Evolutionary conservation across 2,888 invertebrate genomes (phyloP), one percentile per base, ranked within the genome.

Genomic region (Hyposoter didymator): DNA sequence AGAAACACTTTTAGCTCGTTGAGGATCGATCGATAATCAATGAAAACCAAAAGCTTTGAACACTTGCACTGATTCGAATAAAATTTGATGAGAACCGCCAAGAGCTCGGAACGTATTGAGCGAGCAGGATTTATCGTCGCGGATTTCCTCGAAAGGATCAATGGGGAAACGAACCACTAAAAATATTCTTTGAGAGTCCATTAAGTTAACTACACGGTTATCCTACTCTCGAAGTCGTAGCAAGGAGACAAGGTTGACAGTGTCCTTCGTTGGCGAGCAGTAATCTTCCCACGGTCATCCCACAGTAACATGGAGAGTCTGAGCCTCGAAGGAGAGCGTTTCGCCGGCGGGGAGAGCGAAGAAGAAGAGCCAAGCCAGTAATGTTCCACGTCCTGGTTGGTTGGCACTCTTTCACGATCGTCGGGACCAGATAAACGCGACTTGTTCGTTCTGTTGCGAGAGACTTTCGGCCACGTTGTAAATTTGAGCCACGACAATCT

Each of bases 401-500:
- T 78, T 47, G 80, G 45, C 82, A 78, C 78, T 76, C 72, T 66
- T 72, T 76, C 75, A 84, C 85, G 84, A 88, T 87, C 85, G 70
- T 84, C 85, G 86, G 83, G 76, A 78, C 84, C 75, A 84, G 84
- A 87, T 84, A 87, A 81, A 74, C 87, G 82, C 45, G 70, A 74
- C 49, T 78, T 69, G 82, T 82, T 82, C 19, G 62, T 49, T 49
- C 62, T 35, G 45, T 49, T 35, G 45, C 59, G 43, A 47, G 64
- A 83, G 59, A 73, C 59, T 67, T 80, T 69, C 59, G 74, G 45
- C 59, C 66, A 49, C 66, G 72, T 62, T 67, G 67, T 69, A 78
- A 79, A 79, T 75, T 79, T 69, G 45, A 69, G 45, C 52, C 73
- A 35, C 67, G 67, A 74, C 49, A 28, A 59, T 70, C 28, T 43